Base-by-base conservation (phyloP, 2,888 invertebrate genomes). In the Plagiodera versicolora region DNA sequence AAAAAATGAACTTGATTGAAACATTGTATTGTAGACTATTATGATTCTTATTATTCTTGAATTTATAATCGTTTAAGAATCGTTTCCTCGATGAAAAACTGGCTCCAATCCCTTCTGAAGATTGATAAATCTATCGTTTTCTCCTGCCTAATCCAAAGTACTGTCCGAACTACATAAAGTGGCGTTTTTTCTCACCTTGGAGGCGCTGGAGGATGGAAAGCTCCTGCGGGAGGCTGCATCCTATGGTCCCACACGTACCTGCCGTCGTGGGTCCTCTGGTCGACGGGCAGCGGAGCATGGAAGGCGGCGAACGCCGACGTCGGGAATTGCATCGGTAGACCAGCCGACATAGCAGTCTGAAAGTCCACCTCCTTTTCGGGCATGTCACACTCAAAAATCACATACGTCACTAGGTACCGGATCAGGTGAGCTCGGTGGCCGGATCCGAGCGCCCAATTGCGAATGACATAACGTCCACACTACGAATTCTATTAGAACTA, bases 201-300 rank as follows among this genome's bases (percentile, higher is more conserved):
- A 17, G 77, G 75, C 52, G 74, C 72, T 53, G 78, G 77, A 16
- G 75, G 73, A 67, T 77, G 77, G 58, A 77, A 77, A 11, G 77
- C 72, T 16, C 72, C 74, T 46, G 67, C 69, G 5, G 79, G 75
- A 19, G 78, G 78, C 64, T 79, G 79, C 75, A 79, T 77, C 70
- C 79, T 75, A 19, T 78, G 79, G 63, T 80, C 80, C 80, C 80
- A 80, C 16, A 80, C 77, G 65, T 80, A 80, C 35, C 80, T 71
- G 53, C 79, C 80, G 58, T 80, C 79, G 71, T 80, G 80, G 30
- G 79, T 79, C 51, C 86, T 82, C 72, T 86, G 86, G 75, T 86
- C 86, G 69, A 86, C 85, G 9, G 86, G 84, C 48, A 81, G 69
- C 45, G 86, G 85, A 2, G 85, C 85, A 56, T 86, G 83, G 77